phyloP scores from a whole-genome alignment of 2,113 vertebrate species.

The Colius striatus region DNA sequence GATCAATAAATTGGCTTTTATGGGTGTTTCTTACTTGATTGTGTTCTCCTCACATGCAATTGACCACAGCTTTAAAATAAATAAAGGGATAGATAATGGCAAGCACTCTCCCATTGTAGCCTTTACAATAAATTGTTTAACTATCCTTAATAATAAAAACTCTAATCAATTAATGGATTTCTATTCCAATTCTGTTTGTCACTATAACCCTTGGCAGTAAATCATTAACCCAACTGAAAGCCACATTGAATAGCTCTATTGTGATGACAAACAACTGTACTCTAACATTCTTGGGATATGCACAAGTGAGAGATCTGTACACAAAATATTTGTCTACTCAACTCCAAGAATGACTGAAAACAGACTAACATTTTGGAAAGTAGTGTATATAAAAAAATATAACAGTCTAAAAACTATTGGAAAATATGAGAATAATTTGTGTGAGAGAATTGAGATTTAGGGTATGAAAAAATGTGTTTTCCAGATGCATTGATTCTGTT shows the following conservation, averaged over 20 bases:
- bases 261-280: background rate
- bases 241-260: background rate
- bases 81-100: background rate
- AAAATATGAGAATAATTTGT: background rate
- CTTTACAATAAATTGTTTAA: background rate
- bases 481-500: background rate
- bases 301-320: background rate
- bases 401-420: background rate
- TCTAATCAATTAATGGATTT: background rate
- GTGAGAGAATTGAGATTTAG: background rate
- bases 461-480: background rate
- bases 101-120: background rate
- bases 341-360: background rate
- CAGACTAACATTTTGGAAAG: background rate
- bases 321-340: background rate
- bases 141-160: background rate
- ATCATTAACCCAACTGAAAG: background rate
- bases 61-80: background rate
- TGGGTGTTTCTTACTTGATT: background rate
- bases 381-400: fast-evolving
- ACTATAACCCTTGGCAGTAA: background rate
- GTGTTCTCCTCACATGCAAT: background rate
- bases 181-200: background rate
- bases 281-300: background rate
- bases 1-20: background rate